These are phyloP conservation scores for Sciurus carolinensis DNA, from an alignment of 2,797 vertebrate genomes.

Conservation along the genomic window DNA sequence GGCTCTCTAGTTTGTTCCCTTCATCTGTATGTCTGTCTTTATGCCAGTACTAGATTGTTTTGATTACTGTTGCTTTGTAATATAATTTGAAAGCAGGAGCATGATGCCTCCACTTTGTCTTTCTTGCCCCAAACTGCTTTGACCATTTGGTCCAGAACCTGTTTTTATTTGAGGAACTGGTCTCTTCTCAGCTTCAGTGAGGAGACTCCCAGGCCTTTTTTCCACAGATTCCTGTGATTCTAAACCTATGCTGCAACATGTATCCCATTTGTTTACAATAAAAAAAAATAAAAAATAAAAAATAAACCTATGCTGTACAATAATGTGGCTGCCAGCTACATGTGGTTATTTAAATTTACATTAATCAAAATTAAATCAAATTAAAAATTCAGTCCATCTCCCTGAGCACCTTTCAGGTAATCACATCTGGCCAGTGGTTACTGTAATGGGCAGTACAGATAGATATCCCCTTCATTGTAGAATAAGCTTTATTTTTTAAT, in stretches of 20 bases:
- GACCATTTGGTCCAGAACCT: not conserved
- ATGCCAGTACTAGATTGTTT: not conserved
- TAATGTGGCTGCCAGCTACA: not conserved
- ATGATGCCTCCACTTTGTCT: not conserved
- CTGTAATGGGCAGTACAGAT: not conserved
- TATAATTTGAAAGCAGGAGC: not conserved
- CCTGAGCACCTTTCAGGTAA: not conserved
- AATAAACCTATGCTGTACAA: not conserved
- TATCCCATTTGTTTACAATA: too few species aligned
- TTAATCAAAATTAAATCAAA: slow-evolving; percentile 36
- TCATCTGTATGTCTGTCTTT: not conserved
- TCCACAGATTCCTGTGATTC: not conserved
- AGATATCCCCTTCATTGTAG: not conserved
- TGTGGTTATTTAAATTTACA: slow-evolving; percentile 14
- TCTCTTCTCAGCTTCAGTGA: not conserved
- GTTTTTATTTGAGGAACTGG: not conserved
- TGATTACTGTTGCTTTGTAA: not conserved
- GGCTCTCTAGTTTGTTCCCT: not conserved
- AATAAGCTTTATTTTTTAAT: not conserved
- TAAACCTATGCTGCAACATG: not conserved
- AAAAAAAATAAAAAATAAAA: too few species aligned
- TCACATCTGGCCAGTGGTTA: not conserved
- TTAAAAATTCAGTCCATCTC: not conserved
- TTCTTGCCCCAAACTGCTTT: not conserved
- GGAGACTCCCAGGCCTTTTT: not conserved